Evolutionary conservation across 2,797 vertebrate genomes (phyloP).

Genomic region (Phataginus tetradactyla): DNA sequence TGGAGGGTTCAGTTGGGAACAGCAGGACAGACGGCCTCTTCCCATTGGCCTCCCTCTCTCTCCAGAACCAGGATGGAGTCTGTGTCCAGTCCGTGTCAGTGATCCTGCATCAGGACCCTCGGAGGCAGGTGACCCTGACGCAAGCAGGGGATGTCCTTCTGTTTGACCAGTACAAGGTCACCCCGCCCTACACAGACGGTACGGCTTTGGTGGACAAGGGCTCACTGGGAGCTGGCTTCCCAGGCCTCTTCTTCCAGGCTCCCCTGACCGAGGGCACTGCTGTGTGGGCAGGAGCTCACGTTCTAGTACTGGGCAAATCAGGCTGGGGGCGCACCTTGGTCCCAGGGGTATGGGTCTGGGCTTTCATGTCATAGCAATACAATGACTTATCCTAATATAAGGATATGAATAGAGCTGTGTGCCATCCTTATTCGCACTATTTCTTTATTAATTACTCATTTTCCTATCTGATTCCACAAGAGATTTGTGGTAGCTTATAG

Average conservation of each 20-base stretch:
- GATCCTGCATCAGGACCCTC: slow-evolving; percentile 93
- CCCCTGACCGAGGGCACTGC: not conserved
- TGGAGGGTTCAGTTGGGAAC: not conserved
- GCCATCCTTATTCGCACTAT: not conserved
- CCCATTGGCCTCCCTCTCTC: slow-evolving; percentile 47
- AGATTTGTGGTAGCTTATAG: not conserved
- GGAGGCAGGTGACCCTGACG: slow-evolving; percentile 95
- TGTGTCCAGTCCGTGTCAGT: slow-evolving; percentile 96
- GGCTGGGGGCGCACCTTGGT: not conserved
- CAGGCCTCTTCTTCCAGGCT: not conserved
- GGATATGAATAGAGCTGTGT: not conserved
- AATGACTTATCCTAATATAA: not conserved
- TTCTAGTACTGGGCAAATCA: not conserved
- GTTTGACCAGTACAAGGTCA: slow-evolving; percentile 95
- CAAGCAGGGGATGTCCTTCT: slow-evolving; percentile 94
- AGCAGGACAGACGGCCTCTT: not conserved
- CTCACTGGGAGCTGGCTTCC: not conserved
- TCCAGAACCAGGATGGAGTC: slow-evolving; percentile 94
- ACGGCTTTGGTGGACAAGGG: slow-evolving; percentile 71
- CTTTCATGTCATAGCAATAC: not conserved
- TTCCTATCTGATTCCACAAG: not conserved
- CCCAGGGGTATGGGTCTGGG: not conserved
- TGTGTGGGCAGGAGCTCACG: not conserved
- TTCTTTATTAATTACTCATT: not conserved
- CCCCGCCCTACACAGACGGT: slow-evolving; percentile 96